Base-by-base conservation (phyloP, 2,888 invertebrate species). In the Oasisia sp. region DNA sequence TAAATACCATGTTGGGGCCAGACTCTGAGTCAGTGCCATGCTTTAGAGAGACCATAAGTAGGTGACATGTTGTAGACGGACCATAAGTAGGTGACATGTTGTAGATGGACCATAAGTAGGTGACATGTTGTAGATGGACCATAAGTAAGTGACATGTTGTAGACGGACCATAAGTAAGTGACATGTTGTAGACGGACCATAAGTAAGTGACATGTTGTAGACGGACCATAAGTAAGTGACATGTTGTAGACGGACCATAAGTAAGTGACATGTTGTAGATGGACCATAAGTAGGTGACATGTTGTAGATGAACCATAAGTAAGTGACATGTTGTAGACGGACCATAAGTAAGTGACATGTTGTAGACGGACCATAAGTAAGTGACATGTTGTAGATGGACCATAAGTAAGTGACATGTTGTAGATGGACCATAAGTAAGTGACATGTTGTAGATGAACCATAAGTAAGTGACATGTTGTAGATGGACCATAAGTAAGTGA, bases 91-190 rank as follows among this genome's bases (percentile, higher is more conserved):
- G 9, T 50, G 50, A 5, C 50, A 38, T 38, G 38, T 38, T 38
- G 38, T 38, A 56, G 56, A 74, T 1, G 27, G 27, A 74, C 74
- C 27, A 74, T 74, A 27, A 74, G 27, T 74, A 27, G 74, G 19
- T 74, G 27, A 1, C 19, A 27, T 27, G 74, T 19, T 74, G 74
- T 19, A 74, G 74, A 74, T 7, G 74, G 74, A 74, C 74, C 74
- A 74, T 74, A 19, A 27, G 27, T 74, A 27, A 74, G 74, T 74
- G 74, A 27, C n/a, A n/a, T 90, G 32, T 32, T 90, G 58, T n/a
- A 92, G 32, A 91, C 50, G 38, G 89, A 89, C 92, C 92, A 32
- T 89, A 95, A 95, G 38, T 95, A 19, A 74, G 74, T 74, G 74
- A 12, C 27, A 27, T 27, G 74, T 12, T 74, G 74, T 74, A 74